Conservation (phyloP, 2,888 invertebrate species). For the Epinotia bilunana region DNA sequence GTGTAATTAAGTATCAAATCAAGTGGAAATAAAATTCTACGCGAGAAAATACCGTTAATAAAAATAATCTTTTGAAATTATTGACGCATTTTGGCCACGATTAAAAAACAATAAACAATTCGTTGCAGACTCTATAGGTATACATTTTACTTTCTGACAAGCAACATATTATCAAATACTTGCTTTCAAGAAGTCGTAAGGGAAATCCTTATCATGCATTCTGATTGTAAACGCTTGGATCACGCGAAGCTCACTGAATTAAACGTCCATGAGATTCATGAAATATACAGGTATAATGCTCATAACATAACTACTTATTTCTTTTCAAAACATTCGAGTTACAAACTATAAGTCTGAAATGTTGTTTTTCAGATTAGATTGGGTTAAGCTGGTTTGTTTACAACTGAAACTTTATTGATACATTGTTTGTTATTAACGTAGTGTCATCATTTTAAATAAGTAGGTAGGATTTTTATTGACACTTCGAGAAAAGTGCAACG, state of each 20-base stretch:
- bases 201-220: conserved; percentile 38
- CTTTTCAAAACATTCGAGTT: conserved; percentile 3
- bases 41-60: too few relatives aligned
- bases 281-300: conserved; percentile 10
- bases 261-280: background rate
- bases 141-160: background rate
- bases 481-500: background rate
- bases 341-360: too few relatives aligned
- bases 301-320: conserved; percentile 1
- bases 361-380: background rate
- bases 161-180: conserved; percentile 17
- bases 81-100: too few relatives aligned
- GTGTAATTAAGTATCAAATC: too few relatives aligned
- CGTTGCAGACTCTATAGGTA: background rate
- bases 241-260: conserved; percentile 21
- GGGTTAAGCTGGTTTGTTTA: background rate
- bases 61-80: too few relatives aligned
- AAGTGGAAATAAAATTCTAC: too few relatives aligned
- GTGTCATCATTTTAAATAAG: too few relatives aligned
- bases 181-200: conserved; percentile 25
- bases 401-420: conserved; percentile 3
- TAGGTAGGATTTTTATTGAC: background rate
- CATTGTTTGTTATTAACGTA: background rate
- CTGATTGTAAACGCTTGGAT: conserved; percentile 32
- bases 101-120: too few relatives aligned